Base-by-base conservation (phyloP, 1,140 invertebrate genomes). In the Bursaphelenchus mucronatus region DNA sequence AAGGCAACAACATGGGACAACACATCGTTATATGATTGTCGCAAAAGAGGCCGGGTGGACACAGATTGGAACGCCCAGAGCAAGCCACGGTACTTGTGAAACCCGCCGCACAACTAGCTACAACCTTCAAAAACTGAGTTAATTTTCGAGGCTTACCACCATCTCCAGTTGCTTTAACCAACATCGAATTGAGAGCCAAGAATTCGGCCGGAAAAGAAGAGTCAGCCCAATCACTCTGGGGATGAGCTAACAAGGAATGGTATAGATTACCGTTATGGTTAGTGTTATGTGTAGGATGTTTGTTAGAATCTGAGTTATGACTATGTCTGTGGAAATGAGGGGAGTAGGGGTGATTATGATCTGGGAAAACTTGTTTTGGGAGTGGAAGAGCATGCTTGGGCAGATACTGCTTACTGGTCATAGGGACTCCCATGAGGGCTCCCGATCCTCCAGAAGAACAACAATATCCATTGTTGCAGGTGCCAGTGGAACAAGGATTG, bases 401-500 rank as follows among this genome's bases (percentile, higher is more conserved):
- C 40, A 10, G 11, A 11, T 53, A 3, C 40, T 53, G 30, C 30
- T 53, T 52, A 21, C n/a, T 19, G 17, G 47, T 50, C 47, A 50
- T n/a, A 6, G 17, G 47, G 47, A 15, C n/a, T n/a, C 47, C 47
- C n/a, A 50, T 50, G 1, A 50, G 17, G 47, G 47, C 17, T 15
- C n/a, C 47, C 47, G 15, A 19, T 13, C 30, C 19, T 43, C 45
- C 30, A 19, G 64, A 66, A 13, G 65, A 74, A 64, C 73, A 75
- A 51, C 75, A 77, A 52, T 80, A 74, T 57, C 78, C 76, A 56
- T 81, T 79, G 68, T 81, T 78, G 59, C 76, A 78, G 47, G 65
- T 78, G 61, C 79, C 79, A 30, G 62, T 51, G 19, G 58, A 63
- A 65, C 79, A 79, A 13, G 79, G 76, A 43, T 68, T 70, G 61